Evolutionary conservation across 2,113 vertebrate genomes (phyloP), one percentile per base, ranked within the genome.

Genomic region (Salvelinus sp.): DNA sequence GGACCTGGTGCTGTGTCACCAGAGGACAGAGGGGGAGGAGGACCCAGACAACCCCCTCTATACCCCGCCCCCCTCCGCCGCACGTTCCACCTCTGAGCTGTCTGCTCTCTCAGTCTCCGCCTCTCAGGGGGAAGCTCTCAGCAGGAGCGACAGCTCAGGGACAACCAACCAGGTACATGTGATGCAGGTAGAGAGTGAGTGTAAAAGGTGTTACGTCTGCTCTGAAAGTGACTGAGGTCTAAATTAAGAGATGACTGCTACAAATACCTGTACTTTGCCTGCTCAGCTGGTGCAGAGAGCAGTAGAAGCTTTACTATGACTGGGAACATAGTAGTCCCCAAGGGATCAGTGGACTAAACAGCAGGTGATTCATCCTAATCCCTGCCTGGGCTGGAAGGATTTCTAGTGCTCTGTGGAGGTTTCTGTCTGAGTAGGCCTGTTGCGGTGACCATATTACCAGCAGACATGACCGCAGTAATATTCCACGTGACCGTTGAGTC

Each of bases 1-100:
- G 50, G 96, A 98, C 13, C 92, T 99, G 7, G 95, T 99, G 75
- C 92, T 99, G 77, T 94, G 95, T 91, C 96, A 99, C 30, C 95
- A 90, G 0, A 94, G 95, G 0, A 73, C 94, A 4, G 94, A 93
- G 16, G 83, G 93, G 20, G 91, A 90, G 69, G 90, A 69, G 23
- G 73, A 72, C 9, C 13, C 72, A 10, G 1, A 22, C 74, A 88
- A 82, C 23, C 94, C 95, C 57, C 91, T 94, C 84, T 91, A 89
- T 3, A 93, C 95, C 79, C 82, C 93, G 6, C 92, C 94, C 0
- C 90, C 94, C 62, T 91, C 93, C 44, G 90, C 92, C 81, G 88
- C 90, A 48, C 92, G 89, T 63, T 90, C 93, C 72, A 91, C 94
- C 77, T 92, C 92, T 0, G 93, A 95, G 77, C 91, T 91, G 73